Conservation (phyloP, 1,140 invertebrate species). For the Atta colombica region DNA sequence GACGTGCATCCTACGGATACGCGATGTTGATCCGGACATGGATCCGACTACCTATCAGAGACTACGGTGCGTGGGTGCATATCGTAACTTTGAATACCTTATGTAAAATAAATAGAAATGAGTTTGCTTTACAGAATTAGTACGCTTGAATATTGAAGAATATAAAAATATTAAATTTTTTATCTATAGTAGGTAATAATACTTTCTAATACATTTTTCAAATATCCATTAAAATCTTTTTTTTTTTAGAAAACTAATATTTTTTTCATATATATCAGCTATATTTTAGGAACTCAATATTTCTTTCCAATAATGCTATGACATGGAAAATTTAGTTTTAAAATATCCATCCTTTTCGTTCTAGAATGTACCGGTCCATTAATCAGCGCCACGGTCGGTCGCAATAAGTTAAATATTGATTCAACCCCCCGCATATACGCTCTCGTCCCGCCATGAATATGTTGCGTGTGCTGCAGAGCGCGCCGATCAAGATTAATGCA, state of each 20-base stretch:
- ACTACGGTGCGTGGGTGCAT: slow-evolving; percentile 54
- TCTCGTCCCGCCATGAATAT: slow-evolving; percentile 75
- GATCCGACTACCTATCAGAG: slow-evolving; percentile 67
- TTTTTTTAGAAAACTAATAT: neutral
- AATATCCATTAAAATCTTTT: neutral
- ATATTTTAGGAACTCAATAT: slow-evolving; percentile 4
- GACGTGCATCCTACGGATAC: slow-evolving; percentile 70
- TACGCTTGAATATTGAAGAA: neutral
- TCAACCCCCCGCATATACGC: slow-evolving; percentile 67
- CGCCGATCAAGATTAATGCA: slow-evolving; percentile 83
- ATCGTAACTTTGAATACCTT: slow-evolving; percentile 48
- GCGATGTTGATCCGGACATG: slow-evolving; percentile 76
- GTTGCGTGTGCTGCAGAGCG: slow-evolving; percentile 62
- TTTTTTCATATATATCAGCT: neutral
- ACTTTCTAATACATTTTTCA: neutral
- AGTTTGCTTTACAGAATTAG: neutral
- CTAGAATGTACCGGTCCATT: slow-evolving; percentile 47
- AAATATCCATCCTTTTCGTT: slow-evolving; percentile 48
- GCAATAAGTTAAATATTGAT: slow-evolving; percentile 83
- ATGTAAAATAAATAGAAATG: slow-evolving; percentile 12
- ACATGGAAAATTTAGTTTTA: slow-evolving; percentile 26
- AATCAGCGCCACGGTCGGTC: slow-evolving; percentile 72
- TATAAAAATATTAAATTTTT: neutral
- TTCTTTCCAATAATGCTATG: neutral
- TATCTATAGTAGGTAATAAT: neutral